Base-by-base conservation (phyloP, 2,113 vertebrate species). In the Halichoerus grypus region DNA sequence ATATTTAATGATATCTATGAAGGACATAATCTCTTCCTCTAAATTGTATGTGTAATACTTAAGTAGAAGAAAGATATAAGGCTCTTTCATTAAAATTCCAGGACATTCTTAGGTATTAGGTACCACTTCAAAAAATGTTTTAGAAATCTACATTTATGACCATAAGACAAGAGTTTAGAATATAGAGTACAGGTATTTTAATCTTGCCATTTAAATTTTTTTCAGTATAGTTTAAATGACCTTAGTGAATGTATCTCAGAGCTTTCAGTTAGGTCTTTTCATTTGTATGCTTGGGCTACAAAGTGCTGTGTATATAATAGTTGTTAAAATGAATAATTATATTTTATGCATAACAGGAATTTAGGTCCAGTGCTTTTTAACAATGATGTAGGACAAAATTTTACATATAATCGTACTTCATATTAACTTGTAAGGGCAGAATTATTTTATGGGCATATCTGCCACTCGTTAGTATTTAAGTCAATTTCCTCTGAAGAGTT, bases 361-460 rank as follows among this genome's bases (percentile, higher is more conserved):
- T 91, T 95, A 91, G 14, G 10, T 13, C 65, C 51, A 92, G 16
- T 91, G 74, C 7, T 90, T 89, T 94, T 83, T 53, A 93, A 76
- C 36, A 87, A 71, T 86, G 24, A n/a, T 84, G 28, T 84, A 63
- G 63, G 31, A 97, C 59, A 94, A 82, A 92, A 84, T 86, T 90
- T 65, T 89, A 61, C 69, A 83, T 82, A 39, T 83, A 88, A 57
- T 79, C 22, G 51, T 93, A 77, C 24, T 93, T 95, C 61, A 79
- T 87, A 93, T 91, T 85, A 88, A 97, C 42, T 91, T 95, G 49
- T 76, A 91, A 95, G 19, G 51, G 18, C 7, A 86, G 19, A 94
- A 91, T 79, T 97, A 94, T 85, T 93, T 85, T 96, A 91, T 85
- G 92, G n/a, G 26, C 11, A 57, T 91, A 91, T 91, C 67, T 97